Base-by-base conservation (phyloP, 2,113 vertebrate species). In the Oreochromis spilurus region DNA sequence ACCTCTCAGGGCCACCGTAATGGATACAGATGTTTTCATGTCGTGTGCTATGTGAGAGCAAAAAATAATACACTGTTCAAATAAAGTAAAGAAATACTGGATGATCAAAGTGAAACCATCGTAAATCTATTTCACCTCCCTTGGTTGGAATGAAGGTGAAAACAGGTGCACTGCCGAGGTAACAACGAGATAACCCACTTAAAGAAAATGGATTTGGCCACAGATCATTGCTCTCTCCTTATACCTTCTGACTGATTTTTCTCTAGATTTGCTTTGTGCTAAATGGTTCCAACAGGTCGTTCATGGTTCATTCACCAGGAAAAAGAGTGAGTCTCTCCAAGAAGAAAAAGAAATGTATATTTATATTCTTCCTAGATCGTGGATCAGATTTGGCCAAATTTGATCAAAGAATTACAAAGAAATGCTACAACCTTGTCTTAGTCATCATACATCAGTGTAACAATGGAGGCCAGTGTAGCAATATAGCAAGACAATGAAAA, bases 361-460 rank as follows among this genome's bases (percentile, higher is more conserved):
- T 19, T 77, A 50, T 1, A 3, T 5, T 50, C 24, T 31, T 48
- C 43, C 6, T 77, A 77, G 16, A 31, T 77, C 0, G 16, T 19
- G 43, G 24, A 19, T 26, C 16, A 48, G 9, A 75, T 31, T 31
- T 5, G 1, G 0, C 14, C 70, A 75, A 29, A 48, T 75, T 75
- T 75, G 24, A 75, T 75, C 40, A 38, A 38, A 38, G 34, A 65
- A 29, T 75, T 75, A 75, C 24, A 48, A 48, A 75, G 14, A 29
- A 53, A 19, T 53, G 50, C 50, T 53, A 9, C 8, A 9, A 53
- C 17, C 50, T 53, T n/a, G 4, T 4, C 50, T n/a, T n/a, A 9
- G 9, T 26, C 14, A 75, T 0, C 21, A 4, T 75, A 48, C 4
- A 6, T 29, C 16, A 50, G 43, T 0, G 43, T 48, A 29, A 29